phyloP scores from a whole-genome alignment of 2,888 invertebrate genomes.

The Synanthedon andrenaeformis region DNA sequence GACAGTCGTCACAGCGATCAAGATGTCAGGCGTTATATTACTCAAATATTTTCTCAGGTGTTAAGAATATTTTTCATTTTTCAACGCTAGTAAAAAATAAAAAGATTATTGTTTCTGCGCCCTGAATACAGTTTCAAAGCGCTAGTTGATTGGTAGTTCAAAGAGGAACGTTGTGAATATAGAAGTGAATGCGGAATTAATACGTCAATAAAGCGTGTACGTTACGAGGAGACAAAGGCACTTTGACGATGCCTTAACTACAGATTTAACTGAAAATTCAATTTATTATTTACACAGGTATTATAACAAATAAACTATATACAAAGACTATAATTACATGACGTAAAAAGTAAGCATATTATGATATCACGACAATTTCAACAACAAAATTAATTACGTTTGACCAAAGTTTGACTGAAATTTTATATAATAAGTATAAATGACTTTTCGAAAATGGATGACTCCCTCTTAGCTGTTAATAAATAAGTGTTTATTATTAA shows the following conservation, averaged over 20 bases:
- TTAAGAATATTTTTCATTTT: no score
- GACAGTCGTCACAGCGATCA: no score
- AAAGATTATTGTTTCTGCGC: constrained; percentile 3
- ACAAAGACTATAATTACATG: background rate
- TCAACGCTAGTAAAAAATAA: no score
- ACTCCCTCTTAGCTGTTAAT: no score
- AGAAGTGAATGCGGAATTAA: constrained; percentile 35
- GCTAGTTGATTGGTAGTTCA: constrained; percentile 28
- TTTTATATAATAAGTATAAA: no score
- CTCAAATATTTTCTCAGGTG: no score
- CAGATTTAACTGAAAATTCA: constrained; percentile 3
- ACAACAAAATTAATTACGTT: constrained; percentile 21
- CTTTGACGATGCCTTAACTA: constrained; percentile 24
- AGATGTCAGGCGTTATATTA: no score
- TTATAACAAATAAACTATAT: no score
- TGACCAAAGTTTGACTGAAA: no score
- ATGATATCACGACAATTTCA: constrained; percentile 18
- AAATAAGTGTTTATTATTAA: no score
- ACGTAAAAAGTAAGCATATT: background rate
- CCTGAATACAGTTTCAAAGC: constrained; percentile 30
- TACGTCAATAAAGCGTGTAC: constrained; percentile 39
- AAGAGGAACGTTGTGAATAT: constrained; percentile 27
- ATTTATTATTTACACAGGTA: no score
- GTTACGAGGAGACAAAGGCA: constrained; percentile 34
- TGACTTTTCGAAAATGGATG: constrained; percentile 4